A percentile compares a stretch with the other conserved stretches of the same genome.
These are phyloP conservation scores for Neoaliturus tenellus DNA, from an alignment of 2,888 invertebrate species.

Conservation along the genomic window DNA sequence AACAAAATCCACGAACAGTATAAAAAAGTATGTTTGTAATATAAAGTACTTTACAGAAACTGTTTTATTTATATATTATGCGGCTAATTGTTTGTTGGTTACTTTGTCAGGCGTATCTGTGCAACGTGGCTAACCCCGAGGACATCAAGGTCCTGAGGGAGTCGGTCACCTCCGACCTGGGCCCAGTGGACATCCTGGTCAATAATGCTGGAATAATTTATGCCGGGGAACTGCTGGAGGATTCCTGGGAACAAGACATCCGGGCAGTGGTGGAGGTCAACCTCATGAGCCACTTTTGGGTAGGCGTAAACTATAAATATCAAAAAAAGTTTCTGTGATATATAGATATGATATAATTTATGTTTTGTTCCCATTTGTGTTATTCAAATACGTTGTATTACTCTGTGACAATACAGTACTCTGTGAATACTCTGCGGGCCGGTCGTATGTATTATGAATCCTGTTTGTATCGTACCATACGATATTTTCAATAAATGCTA, in stretches of 20 bases:
- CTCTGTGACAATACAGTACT: too few species aligned
- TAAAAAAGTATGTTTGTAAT: too few species aligned
- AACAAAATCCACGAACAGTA: too few species aligned
- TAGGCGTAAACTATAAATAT: conserved; percentile 55
- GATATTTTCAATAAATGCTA: too few species aligned
- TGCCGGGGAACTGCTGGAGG: conserved; percentile 49
- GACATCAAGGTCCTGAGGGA: conserved; percentile 57
- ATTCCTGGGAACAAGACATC: conserved; percentile 54
- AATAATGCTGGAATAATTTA: conserved; percentile 64
- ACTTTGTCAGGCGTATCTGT: conserved; percentile 60
- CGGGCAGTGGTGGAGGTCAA: conserved; percentile 62
- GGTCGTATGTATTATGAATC: too few species aligned
- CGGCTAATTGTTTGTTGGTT: too few species aligned
- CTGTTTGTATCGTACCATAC: too few species aligned
- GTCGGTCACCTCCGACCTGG: conserved; percentile 60
- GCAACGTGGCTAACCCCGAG: conserved; percentile 60
- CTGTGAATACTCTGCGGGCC: too few species aligned
- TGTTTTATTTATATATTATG: too few species aligned
- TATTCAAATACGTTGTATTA: too few species aligned
- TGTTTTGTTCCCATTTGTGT: too few species aligned
- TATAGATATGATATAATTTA: neutral
- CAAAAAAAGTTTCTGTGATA: neutral
- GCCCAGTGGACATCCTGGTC: conserved; percentile 63
- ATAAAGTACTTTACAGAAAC: too few species aligned
- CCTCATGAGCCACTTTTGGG: conserved; percentile 63